Percentiles rank a stretch among this genome's conserved stretches.
phyloP scores from a whole-genome alignment of 1,140 invertebrate genomes.

The Drosophila biarmipes region DNA sequence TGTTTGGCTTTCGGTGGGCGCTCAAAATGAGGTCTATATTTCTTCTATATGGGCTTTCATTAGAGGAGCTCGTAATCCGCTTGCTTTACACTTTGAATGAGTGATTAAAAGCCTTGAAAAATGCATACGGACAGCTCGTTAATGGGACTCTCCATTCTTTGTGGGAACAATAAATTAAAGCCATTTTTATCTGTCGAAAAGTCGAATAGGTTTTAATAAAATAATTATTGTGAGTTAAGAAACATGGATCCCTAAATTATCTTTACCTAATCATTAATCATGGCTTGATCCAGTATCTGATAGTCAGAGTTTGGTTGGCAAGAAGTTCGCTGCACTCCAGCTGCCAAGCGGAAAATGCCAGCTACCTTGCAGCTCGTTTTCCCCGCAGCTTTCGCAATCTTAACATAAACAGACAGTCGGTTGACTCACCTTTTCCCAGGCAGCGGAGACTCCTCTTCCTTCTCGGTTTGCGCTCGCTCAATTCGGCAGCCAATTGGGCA shows the following conservation, averaged over 20 bases:
- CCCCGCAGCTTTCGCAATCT: constrained; percentile 5
- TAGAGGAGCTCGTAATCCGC: constrained; percentile 13
- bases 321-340: not conserved
- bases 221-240: too few species aligned
- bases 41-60: constrained; percentile 30
- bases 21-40: constrained; percentile 16
- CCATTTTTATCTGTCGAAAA: too few species aligned
- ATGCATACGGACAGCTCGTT: not conserved
- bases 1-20: constrained; percentile 36
- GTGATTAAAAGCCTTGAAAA: constrained; percentile 7
- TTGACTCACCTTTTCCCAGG: constrained; percentile 45
- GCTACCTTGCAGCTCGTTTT: constrained; percentile 7
- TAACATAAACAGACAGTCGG: constrained; percentile 31
- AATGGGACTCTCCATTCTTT: not conserved
- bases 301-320: not conserved
- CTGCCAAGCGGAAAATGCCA: not conserved
- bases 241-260: too few species aligned
- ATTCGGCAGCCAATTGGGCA: constrained; percentile 46
- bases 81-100: constrained; percentile 6
- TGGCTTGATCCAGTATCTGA: not conserved
- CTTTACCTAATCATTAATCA: too few species aligned
- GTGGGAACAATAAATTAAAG: not conserved
- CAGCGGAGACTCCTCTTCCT: constrained; percentile 36
- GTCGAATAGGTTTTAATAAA: too few species aligned
- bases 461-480: constrained; percentile 35